These are phyloP conservation scores for Buathra laborator DNA, from an alignment of 2,888 invertebrate species.

Conservation along the genomic window DNA sequence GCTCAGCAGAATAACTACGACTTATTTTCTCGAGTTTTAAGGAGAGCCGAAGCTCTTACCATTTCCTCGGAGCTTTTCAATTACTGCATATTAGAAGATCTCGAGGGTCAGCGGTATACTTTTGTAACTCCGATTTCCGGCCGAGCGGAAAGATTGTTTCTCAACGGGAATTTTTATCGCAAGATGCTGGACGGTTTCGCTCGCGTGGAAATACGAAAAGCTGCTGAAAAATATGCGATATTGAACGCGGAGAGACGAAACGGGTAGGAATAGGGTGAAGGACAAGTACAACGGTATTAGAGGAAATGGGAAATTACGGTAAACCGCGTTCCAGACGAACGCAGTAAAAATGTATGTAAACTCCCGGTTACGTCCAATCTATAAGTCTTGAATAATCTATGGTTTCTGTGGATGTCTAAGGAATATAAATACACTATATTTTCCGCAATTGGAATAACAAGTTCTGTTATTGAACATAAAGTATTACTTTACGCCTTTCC, in stretches of 20 bases:
- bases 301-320: conserved; percentile 34
- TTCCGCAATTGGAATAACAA: no score
- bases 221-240: background rate
- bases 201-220: conserved; percentile 17
- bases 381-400: background rate
- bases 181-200: background rate
- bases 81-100: conserved; percentile 24
- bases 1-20: conserved; percentile 20
- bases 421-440: background rate
- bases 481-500: background rate
- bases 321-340: background rate
- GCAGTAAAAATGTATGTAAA: background rate
- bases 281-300: background rate
- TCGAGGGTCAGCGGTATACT: conserved; percentile 1
- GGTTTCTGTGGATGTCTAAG: background rate
- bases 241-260: conserved; percentile 6
- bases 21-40: conserved; percentile 27
- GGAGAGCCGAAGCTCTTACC: conserved; percentile 11
- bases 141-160: conserved; percentile 45
- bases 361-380: background rate
- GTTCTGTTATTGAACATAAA: background rate
- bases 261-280: background rate
- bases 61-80: conserved; percentile 43
- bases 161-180: background rate
- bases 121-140: conserved; percentile 45